Evolutionary conservation across 1,140 invertebrate genomes (phyloP), one percentile per base, ranked within the genome.

Genomic region (Heliothis virescens): DNA sequence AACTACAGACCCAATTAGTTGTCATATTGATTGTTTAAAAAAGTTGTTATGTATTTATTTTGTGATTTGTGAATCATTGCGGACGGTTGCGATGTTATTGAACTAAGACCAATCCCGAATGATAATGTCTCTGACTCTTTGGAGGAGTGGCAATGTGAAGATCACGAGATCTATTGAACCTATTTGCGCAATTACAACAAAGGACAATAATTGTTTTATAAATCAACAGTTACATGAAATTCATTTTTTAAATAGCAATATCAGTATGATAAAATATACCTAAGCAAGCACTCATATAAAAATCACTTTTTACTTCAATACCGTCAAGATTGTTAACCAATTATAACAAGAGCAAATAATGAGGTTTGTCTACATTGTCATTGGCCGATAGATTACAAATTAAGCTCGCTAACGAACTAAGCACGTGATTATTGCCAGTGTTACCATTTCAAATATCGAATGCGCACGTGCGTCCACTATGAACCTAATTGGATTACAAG

Each of bases 1-100:
- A 48, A 60, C 16, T 60, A 21, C 53, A 60, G 41, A 60, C 41
- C 34, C 26, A 21, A 59, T 74, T 74, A 41, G 18, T 41, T 72
- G 57, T 55, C 52, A 18, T n/a, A 4, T n/a, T 72, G 52, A 12
- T 34, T 57, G 26, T 21, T 41, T 41, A 16, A 55, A 71, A 72
- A 72, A 34, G 12, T 55, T 57, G 52, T 34, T 53, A 15, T 18
- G 52, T 41, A 55, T 55, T 16, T 55, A 5, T 48, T 5, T 26
- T 4, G n/a, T 34, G 59, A 21, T 62, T 62, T 29, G 11, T 52
- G 65, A 69, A 2, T 65, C 62, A 65, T 41, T 65, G 15, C n/a
- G n/a, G 10, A 26, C 21, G 2, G 21, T 1, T 26, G 21, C 21
- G 21, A 26, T 65, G 41, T 65, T 13, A 18, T 21, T 65, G 62